Evolutionary conservation across 1,140 invertebrate genomes (phyloP).

Genomic region (Micrasema minimum): DNA sequence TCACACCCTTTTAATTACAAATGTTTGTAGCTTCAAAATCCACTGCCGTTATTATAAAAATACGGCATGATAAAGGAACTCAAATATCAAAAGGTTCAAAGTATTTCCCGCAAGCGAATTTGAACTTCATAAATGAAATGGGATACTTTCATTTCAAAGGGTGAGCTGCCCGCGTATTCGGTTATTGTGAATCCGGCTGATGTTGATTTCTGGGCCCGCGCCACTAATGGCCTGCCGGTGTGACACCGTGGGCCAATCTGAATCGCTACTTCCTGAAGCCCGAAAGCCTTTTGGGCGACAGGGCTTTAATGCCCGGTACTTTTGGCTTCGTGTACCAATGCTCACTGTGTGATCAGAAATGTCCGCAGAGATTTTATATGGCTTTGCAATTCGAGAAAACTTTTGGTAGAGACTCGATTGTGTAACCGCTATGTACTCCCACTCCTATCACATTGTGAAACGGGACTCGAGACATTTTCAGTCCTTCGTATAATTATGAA

Average conservation of each 20-base stretch:
- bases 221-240: conserved; percentile 46
- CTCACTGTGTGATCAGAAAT: conserved; percentile 1
- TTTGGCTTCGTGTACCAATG: conserved; percentile 20
- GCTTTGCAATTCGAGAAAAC: conserved; percentile 1
- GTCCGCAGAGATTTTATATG: background rate
- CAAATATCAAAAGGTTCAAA: conserved; percentile 1
- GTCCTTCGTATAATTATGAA: too few relatives aligned
- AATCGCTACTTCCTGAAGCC: conserved; percentile 9
- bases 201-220: conserved; percentile 15
- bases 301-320: conserved; percentile 15
- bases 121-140: background rate
- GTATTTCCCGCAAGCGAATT: background rate
- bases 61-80: too few relatives aligned
- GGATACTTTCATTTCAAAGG: background rate
- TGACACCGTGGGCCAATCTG: conserved; percentile 35
- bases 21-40: too few relatives aligned
- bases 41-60: too few relatives aligned
- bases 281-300: conserved; percentile 35
- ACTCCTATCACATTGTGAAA: too few relatives aligned
- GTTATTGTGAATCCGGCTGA: background rate
- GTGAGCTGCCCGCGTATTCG: background rate
- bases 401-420: too few relatives aligned
- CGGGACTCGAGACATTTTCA: too few relatives aligned
- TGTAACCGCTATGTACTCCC: too few relatives aligned
- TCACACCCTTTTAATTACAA: too few relatives aligned